A percentile compares a stretch with the other conserved stretches of the same genome.
Evolutionary conservation across 2,113 vertebrate species (phyloP).

Genomic region (Lamprotornis superbus): DNA sequence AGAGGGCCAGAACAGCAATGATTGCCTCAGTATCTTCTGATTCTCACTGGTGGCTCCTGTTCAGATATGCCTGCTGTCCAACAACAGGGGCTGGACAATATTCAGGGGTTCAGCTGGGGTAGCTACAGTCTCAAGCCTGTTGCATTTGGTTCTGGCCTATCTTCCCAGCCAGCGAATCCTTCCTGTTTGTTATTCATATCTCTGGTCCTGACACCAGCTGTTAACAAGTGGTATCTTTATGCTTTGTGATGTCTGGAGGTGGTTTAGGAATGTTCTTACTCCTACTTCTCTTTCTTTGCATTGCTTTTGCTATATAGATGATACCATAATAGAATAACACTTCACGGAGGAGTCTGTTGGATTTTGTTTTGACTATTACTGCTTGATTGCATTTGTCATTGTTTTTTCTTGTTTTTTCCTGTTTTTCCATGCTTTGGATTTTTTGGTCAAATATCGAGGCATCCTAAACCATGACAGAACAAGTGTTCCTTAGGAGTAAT

Average conservation of each 20-base stretch:
- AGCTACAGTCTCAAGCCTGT: not conserved
- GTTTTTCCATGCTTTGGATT: not conserved
- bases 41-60: not conserved
- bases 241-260: slow-evolving; percentile 7
- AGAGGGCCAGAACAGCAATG: not conserved
- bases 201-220: not conserved
- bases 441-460: not conserved
- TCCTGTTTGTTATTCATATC: not conserved
- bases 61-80: not conserved
- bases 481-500: not conserved
- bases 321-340: not conserved
- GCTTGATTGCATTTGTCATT: not conserved
- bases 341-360: not conserved
- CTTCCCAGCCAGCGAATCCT: rapidly evolving
- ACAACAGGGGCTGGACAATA: not conserved
- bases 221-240: not conserved
- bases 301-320: not conserved
- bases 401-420: not conserved
- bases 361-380: not conserved
- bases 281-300: not conserved
- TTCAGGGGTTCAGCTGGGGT: not conserved
- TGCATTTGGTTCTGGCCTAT: not conserved
- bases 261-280: not conserved
- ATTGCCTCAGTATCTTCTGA: not conserved
- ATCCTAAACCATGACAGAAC: not conserved